Conservation (phyloP, 2,113 vertebrate species). For the Camelus bactrianus region DNA sequence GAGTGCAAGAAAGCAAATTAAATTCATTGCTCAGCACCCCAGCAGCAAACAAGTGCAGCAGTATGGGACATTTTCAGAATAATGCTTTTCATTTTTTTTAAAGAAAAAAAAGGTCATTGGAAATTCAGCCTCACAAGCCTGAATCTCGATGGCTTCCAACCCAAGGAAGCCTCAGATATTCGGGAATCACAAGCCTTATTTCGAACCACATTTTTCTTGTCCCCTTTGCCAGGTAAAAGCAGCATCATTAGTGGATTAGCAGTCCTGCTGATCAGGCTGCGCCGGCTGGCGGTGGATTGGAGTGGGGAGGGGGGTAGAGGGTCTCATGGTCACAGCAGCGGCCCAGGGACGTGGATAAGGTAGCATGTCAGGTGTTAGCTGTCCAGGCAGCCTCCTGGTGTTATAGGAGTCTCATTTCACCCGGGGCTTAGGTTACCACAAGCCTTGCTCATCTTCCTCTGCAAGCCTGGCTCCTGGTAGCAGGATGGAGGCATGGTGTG, state of each 20-base stretch:
- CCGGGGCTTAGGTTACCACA: slow-evolving; percentile 70
- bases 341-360: slow-evolving; percentile 59
- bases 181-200: neutral
- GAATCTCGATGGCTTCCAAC: neutral
- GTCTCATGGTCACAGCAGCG: neutral
- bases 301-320: neutral
- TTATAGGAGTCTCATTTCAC: slow-evolving; percentile 65
- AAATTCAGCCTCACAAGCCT: neutral
- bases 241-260: neutral
- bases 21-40: neutral
- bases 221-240: neutral
- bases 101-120: neutral
- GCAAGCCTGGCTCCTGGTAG: slow-evolving; percentile 29
- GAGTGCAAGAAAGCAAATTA: slow-evolving; percentile 46
- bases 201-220: neutral
- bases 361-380: slow-evolving; percentile 79
- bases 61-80: neutral
- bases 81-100: neutral
- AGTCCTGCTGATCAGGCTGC: slow-evolving; percentile 30
- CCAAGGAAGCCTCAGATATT: neutral
- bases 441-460: slow-evolving; percentile 54
- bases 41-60: neutral
- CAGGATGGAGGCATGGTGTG: slow-evolving; percentile 38
- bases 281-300: neutral
- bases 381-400: slow-evolving; percentile 66